These are phyloP conservation scores for Drosophila nr. perissopoda DNA, from an alignment of 2,888 invertebrate species.

Conservation along the genomic window DNA sequence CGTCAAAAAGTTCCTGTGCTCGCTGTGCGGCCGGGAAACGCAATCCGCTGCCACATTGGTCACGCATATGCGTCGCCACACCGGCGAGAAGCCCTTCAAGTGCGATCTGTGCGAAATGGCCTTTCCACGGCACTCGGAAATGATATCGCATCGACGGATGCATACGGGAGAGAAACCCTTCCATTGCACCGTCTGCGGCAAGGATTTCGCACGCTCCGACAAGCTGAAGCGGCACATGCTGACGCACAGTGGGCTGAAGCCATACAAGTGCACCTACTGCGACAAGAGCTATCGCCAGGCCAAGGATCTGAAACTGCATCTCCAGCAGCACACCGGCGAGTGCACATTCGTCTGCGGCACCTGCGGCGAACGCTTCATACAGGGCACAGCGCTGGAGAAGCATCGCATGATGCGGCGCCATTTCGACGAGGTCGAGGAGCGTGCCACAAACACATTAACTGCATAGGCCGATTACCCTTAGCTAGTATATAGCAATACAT, in stretches of 20 bases:
- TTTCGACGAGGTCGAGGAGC: constrained; percentile 66
- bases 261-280: constrained; percentile 87
- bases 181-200: constrained; percentile 87
- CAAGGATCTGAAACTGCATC: constrained; percentile 89
- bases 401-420: constrained; percentile 87
- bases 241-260: constrained; percentile 86
- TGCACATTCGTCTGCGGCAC: constrained; percentile 71
- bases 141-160: constrained; percentile 88
- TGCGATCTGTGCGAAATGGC: constrained; percentile 86
- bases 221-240: constrained; percentile 87
- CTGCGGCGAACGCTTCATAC: constrained; percentile 86
- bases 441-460: constrained; percentile 21
- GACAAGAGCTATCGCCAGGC: constrained; percentile 88
- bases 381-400: constrained; percentile 88
- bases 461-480: constrained; percentile 12
- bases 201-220: constrained; percentile 86
- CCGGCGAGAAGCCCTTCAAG: constrained; percentile 87
- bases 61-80: constrained; percentile 89
- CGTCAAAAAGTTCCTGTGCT: constrained; percentile 86
- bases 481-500: not conserved
- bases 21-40: constrained; percentile 88
- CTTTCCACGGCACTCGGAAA: constrained; percentile 87
- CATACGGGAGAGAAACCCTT: constrained; percentile 89
- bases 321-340: constrained; percentile 88
- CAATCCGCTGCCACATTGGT: constrained; percentile 88